Evolutionary conservation across 2,888 invertebrate genomes (phyloP).

Genomic region (Euphydryas editha): DNA sequence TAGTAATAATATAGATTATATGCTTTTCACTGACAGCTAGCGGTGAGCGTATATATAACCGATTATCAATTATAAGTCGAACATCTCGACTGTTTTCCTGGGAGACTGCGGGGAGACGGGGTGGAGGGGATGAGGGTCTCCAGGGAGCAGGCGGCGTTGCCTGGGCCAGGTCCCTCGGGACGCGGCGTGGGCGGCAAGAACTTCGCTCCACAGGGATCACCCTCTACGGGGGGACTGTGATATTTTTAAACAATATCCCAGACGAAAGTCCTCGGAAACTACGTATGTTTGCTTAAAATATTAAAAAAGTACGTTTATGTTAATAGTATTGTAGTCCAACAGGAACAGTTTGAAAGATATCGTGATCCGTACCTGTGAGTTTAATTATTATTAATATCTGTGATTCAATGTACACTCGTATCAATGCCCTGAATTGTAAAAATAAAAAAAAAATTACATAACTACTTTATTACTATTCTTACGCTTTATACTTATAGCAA

Average conservation of each 20-base stretch:
- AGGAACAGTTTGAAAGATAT: too few relatives aligned
- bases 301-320: conserved; percentile 7
- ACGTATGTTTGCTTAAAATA: conserved; percentile 18
- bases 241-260: conserved; percentile 74
- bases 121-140: conserved; percentile 59
- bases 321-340: not conserved
- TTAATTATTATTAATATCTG: too few relatives aligned
- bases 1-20: too few relatives aligned
- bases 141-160: conserved; percentile 77
- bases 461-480: too few relatives aligned
- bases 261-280: conserved; percentile 40
- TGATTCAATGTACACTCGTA: too few relatives aligned
- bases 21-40: not conserved
- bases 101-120: conserved; percentile 58
- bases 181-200: conserved; percentile 75
- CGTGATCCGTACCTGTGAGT: too few relatives aligned
- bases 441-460: too few relatives aligned
- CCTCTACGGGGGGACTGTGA: conserved; percentile 66
- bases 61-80: conserved; percentile 74
- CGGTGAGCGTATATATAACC: conserved; percentile 19
- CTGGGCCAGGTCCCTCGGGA: conserved; percentile 75
- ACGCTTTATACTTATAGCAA: too few relatives aligned
- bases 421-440: too few relatives aligned
- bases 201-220: conserved; percentile 74
- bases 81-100: conserved; percentile 73